Base-by-base conservation (phyloP, 2,888 invertebrate genomes). In the Drosophila peninsularis region DNA sequence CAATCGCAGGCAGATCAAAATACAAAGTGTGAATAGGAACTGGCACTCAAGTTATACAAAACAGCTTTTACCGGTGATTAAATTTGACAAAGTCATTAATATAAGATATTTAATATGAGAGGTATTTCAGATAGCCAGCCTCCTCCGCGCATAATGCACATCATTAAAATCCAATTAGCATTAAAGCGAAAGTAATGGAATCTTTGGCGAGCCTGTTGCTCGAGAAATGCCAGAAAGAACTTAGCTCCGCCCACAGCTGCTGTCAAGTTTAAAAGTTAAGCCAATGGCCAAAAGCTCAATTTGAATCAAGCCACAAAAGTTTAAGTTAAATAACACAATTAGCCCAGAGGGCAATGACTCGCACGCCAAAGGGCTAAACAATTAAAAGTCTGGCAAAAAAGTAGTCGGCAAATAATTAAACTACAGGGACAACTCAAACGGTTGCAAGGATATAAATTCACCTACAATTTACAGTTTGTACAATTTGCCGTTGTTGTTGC, bases 81-180 rank as follows among this genome's bases (percentile, higher is more conserved):
- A 63, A 74, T 61, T 74, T 42, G 74, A 68, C 62, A 57, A 49
- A 41, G 62, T 55, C 42, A 58, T 52, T 70, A 64, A 61, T 60
- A 56, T 17, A 9, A 44, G 21, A 34, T 27, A 45, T 45, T 45
- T 45, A 27, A 45, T 45, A 45, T 45, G 11, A 27, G 52, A 49
- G 55, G 39, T 68, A 65, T 71, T 65, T 32, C 11, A 36, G 50
- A 69, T 75, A 44, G 41, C 19, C 17, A 39, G 36, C 34, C 30
- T 67, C 60, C 41, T 19, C 5, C 24, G 5, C 41, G 42, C 52
- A 63, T 63, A 62, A 75, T 78, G 63, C 61, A 55, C 52, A 58
- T 75, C 75, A 78, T 75, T 75, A 75, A 78, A 75, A 75, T 75
- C 75, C 75, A 78, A 75, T 75, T 75, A 78, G 36, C 44, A 44